Base-by-base conservation (phyloP, 2,888 invertebrate genomes). In the Tetranychus piercei region DNA sequence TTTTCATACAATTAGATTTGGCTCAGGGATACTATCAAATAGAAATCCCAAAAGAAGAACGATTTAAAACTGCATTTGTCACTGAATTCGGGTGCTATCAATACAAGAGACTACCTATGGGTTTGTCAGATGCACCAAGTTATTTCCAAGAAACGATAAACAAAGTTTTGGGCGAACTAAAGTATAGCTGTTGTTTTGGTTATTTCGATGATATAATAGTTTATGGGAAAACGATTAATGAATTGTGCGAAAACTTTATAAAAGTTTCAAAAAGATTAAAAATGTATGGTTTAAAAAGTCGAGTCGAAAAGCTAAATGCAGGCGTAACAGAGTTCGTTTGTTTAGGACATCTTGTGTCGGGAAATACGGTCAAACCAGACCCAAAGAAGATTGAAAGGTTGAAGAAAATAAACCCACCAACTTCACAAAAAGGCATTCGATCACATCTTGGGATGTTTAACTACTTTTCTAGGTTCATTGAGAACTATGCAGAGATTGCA, bases 21-120 rank as follows among this genome's bases (percentile, higher is more conserved):
- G 20, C 4, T 8, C 71, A 71, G 1, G 71, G 71, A 11, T 71
- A 71, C 34, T 71, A 71, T 23, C 71, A 71, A 43, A 3, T 44
- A 1, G 34, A 4, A 44, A n/a, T 71, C 1, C 5, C 5, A 3
- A 11, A 18, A 4, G 44, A 43, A 4, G 43, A 34, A 23, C 3
- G 43, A 4, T 1, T 1, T 4, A 71, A 44, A 6, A 71, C 43
- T 6, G 18, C 23, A 7, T 23, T 71, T 23, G 22, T 71, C 6
- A 34, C 71, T 22, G 34, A 34, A n/a, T 6, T 6, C 6, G 71
- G 23, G 6, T 43, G 15, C 6, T 71, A 43, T 22, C 8, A 18
- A 18, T 71, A 23, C 71, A 71, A 20, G 22, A 23, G 71, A 43
- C 9, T 71, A 18, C 71, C 71, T 6, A 43, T 71, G 34, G 71